Conservation (phyloP, 2,888 invertebrate genomes). For the Ophraella communa region DNA sequence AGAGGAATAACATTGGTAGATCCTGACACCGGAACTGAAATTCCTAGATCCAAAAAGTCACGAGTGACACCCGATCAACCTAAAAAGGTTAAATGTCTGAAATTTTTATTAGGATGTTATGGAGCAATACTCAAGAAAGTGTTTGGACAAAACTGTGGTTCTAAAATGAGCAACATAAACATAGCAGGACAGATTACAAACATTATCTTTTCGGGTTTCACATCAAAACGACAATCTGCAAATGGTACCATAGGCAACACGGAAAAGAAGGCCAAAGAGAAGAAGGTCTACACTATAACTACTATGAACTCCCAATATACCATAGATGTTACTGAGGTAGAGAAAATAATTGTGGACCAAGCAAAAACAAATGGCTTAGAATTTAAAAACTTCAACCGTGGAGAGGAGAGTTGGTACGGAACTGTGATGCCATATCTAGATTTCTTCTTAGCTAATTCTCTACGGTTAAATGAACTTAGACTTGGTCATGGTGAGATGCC, state of each 20-base stretch:
- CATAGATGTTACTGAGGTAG: background rate
- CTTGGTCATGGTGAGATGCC: conserved; percentile 33
- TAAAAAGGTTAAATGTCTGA: background rate
- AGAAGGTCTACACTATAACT: no score
- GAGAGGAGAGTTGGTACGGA: conserved; percentile 33
- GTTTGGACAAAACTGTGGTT: background rate
- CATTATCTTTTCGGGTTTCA: background rate
- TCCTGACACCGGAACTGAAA: no score
- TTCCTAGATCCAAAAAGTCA: no score
- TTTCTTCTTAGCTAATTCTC: conserved; percentile 24
- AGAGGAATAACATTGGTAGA: no score
- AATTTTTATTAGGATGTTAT: background rate
- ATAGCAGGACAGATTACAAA: background rate
- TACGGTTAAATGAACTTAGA: conserved; percentile 29
- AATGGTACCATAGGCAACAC: background rate
- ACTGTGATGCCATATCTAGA: conserved; percentile 33
- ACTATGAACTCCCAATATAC: background rate
- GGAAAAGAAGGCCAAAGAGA: background rate
- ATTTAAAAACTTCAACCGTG: conserved; percentile 16
- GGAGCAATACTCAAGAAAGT: background rate
- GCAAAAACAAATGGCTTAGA: background rate
- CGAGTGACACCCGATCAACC: no score
- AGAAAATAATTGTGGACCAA: background rate
- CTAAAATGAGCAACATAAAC: background rate
- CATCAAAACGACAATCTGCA: background rate